Conservation (phyloP, 2,888 invertebrate species). For the Tetheella fluctuosa region DNA sequence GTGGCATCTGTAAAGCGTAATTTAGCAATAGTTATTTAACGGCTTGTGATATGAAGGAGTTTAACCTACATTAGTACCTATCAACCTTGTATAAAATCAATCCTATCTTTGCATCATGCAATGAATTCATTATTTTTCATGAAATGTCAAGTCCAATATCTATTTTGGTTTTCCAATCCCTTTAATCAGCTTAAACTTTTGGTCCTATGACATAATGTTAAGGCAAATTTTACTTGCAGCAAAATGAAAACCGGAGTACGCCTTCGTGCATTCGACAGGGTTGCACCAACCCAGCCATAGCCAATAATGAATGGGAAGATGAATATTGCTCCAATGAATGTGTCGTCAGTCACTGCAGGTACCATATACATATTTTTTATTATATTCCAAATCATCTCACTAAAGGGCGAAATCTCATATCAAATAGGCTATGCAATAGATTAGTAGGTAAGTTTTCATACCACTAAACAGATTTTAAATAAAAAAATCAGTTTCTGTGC, state of each 20-base stretch:
- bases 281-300: constrained; percentile 94
- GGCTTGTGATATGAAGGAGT: too few species aligned
- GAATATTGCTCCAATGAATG: constrained; percentile 99
- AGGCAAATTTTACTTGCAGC: constrained; percentile 50
- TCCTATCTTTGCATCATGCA: too few species aligned
- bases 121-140: neutral
- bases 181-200: neutral
- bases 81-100: too few species aligned
- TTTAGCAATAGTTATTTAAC: too few species aligned
- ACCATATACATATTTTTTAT: constrained; percentile 25
- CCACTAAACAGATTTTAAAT: too few species aligned
- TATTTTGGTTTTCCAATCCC: constrained; percentile 6
- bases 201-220: constrained; percentile 12
- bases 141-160: neutral
- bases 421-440: too few species aligned
- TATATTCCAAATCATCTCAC: neutral
- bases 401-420: too few species aligned
- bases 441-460: too few species aligned
- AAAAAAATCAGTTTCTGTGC: too few species aligned
- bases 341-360: constrained; percentile 97
- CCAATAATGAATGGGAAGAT: constrained; percentile 97
- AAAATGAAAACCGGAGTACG: constrained; percentile 74
- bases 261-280: constrained; percentile 93
- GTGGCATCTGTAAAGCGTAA: too few species aligned
- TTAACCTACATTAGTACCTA: too few species aligned